Percentiles rank a stretch among this genome's conserved stretches.
Conservation (phyloP, 2,888 invertebrate genomes). For the Carterocephalus palaemon region DNA sequence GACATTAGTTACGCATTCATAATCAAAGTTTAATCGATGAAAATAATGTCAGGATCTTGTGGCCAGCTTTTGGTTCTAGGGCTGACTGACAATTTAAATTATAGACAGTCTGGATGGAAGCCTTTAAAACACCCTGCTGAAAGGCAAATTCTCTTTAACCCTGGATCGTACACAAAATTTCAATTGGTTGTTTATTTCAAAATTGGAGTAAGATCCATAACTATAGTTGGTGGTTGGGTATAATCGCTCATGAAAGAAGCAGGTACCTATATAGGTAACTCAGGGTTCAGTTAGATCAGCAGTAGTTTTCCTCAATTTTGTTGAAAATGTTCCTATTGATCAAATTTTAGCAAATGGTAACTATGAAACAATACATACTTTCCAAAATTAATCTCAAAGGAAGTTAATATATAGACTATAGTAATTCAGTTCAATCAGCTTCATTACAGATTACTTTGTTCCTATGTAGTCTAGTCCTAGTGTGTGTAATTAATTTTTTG, state of each 20-base stretch:
- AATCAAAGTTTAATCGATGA: not conserved
- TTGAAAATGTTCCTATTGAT: constrained; percentile 25
- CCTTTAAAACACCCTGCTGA: constrained; percentile 6
- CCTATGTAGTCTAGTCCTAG: too few relatives aligned
- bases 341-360: constrained; percentile 23
- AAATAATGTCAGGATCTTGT: constrained; percentile 4
- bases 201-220: constrained; percentile 4
- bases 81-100: constrained; percentile 18
- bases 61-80: constrained; percentile 22
- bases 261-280: constrained; percentile 8
- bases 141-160: not conserved
- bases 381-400: constrained; percentile 34
- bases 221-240: constrained; percentile 20
- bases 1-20: constrained; percentile 9
- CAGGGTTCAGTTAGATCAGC: constrained; percentile 24
- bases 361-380: constrained; percentile 21
- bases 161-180: not conserved
- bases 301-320: constrained; percentile 23
- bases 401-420: constrained; percentile 2
- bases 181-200: constrained; percentile 12
- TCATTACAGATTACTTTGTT: constrained; percentile 17
- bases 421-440: not conserved
- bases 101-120: constrained; percentile 22
- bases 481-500: too few relatives aligned
- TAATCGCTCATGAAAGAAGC: constrained; percentile 16